Evolutionary conservation across 1,140 invertebrate species (phyloP), one percentile per base, ranked within the genome.

Genomic region (Drosophila ogumai): DNA sequence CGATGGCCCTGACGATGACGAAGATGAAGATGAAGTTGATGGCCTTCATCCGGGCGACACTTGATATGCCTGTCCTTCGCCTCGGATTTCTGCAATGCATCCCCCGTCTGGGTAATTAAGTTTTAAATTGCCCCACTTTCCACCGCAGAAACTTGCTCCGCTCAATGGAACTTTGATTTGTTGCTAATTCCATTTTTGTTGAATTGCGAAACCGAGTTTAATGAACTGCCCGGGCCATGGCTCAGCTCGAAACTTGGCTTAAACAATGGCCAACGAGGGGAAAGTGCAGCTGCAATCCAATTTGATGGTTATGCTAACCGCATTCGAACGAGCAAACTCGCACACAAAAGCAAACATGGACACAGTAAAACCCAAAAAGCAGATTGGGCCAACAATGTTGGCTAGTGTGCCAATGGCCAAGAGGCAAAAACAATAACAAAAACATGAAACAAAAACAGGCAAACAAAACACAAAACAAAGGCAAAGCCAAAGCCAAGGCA

Each of bases 371-470:
- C 67, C 52, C 52, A 34, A 58, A 59, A 79, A 75, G 79, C 82
- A 79, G 66, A 76, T 86, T 82, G 79, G 36, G 75, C 82, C 74
- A 86, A 79, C 34, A 79, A 58, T 87, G 79, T 72, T 82, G 86
- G 75, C 56, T 44, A 85, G 73, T 85, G 65, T 85, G 65, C 77
- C 82, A 86, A 82, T 82, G 85, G 82, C 82, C 80, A 40, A 58
- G 52, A 75, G 82, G 82, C 75, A 52, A 79, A 79, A 36, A 36
- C 34, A 65, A 36, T 61, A 76, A 78, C 68, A 74, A 52, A 59
- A 65, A 4, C 32, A 19, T 73, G 54, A 77, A 71, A 58, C 34
- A 46, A 52, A 82, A 43, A 15, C 40, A 32, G 5, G 59, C 44
- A 50, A 68, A 9, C 32, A 40, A 49, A 61, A 80, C 38, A 25